A percentile compares a stretch with the other conserved stretches of the same genome.
These are phyloP conservation scores for Chloroceryle aenea DNA, from an alignment of 2,113 vertebrate species.

Conservation along the genomic window DNA sequence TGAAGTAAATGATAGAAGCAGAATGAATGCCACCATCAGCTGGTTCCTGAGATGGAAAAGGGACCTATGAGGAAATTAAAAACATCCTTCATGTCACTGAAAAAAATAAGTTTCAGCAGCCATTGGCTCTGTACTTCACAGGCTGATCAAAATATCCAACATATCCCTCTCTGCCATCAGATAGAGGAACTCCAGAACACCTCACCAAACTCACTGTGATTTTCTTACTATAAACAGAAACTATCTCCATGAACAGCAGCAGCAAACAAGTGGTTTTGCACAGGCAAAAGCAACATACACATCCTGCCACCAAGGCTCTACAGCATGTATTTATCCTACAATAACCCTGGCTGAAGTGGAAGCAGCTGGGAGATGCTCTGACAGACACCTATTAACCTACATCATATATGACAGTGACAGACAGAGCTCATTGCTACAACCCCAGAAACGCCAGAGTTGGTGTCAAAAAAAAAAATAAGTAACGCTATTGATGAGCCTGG, in stretches of 20 bases:
- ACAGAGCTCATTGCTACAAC: neutral
- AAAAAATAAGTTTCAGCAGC: neutral
- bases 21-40: constrained; percentile 55
- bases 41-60: constrained; percentile 35
- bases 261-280: neutral
- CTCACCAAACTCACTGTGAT: neutral
- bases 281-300: neutral
- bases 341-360: neutral
- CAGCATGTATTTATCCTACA: neutral
- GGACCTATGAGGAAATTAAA: constrained; percentile 54
- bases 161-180: neutral
- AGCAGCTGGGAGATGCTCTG: neutral
- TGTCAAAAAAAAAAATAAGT: neutral
- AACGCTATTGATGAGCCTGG: neutral
- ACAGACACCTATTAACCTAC: neutral
- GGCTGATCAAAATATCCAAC: neutral
- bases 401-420: neutral
- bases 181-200: neutral
- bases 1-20: constrained; percentile 15
- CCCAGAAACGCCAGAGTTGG: neutral
- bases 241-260: neutral
- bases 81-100: constrained; percentile 49
- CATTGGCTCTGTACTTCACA: neutral
- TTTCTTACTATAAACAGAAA: neutral
- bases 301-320: neutral